Evolutionary conservation across 2,888 invertebrate species (phyloP), one percentile per base, ranked within the genome.

Genomic region (Xestia rhomboidea): DNA sequence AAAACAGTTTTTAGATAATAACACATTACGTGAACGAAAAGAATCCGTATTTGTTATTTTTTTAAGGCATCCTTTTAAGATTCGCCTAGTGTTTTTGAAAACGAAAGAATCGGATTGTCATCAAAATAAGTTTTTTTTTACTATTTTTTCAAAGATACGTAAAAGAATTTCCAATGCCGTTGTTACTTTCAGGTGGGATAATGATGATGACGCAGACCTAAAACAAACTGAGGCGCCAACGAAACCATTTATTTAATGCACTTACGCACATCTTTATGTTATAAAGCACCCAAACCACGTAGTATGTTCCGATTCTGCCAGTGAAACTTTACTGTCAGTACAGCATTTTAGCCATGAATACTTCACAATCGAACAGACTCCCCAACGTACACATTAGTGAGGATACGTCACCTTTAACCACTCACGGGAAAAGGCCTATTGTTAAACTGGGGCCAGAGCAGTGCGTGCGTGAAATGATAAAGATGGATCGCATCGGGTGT

Each of bases 381-480:
- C 34, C 34, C 24, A 27, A 15, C 51, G 62, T 54, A 34, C 30
- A 66, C 62, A 79, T 66, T 57, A 34, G 46, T 27, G 27, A 49
- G 24, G 76, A 82, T 67, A 62, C 21, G 66, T 76, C 60, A 82
- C 66, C 51, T 70, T 34, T 76, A 38, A 41, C 38, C 69, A 77
- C 54, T 54, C 66, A 46, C 27, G 18, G 30, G 38, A 67, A 49
- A 54, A 68, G 27, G 54, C 15, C 82, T 74, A 74, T 82, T 82
- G 84, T 83, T 34, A 68, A 21, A 30, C 24, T 62, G 44, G 49
- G 21, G 54, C 30, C 49, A 57, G 10, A 27, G n/a, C 2, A 41
- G 30, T 27, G 24, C 83, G 81, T 83, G 73, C n/a, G 57, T 70
- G 38, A 84, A 80, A 81, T 81, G 60, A 60, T 70, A 75, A 80